Evolutionary conservation across 1,140 invertebrate species (phyloP).

Genomic region (Calliopsis andreniformis): DNA sequence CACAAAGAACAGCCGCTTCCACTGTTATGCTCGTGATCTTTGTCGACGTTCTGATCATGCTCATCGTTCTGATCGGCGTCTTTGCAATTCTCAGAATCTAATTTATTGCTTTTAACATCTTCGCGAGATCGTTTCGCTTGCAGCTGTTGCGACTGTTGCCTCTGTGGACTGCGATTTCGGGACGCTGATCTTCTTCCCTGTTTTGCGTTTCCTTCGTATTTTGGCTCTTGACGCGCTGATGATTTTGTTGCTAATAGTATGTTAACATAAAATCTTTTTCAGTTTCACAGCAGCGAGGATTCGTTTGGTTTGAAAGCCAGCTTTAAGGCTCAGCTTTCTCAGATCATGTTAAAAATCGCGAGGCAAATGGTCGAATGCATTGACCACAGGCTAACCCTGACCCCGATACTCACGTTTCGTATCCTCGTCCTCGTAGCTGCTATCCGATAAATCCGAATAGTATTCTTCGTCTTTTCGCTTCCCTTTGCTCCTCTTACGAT

Average conservation of each 20-base stretch:
- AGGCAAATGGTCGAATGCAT: no score
- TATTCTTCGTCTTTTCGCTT: not conserved
- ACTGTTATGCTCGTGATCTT: slow-evolving; percentile 27
- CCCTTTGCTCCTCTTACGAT: slow-evolving; percentile 1
- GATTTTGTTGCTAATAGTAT: slow-evolving; percentile 2
- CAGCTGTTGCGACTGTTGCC: slow-evolving; percentile 10
- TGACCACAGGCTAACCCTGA: not conserved
- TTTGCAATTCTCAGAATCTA: not conserved
- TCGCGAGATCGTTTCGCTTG: slow-evolving; percentile 20
- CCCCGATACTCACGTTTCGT: not conserved
- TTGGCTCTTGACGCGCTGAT: slow-evolving; percentile 14
- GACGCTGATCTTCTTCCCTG: slow-evolving; percentile 10
- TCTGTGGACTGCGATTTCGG: not conserved
- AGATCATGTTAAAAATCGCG: no score
- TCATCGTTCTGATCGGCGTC: not conserved
- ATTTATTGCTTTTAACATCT: not conserved
- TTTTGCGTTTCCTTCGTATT: slow-evolving; percentile 13
- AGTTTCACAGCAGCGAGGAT: no score
- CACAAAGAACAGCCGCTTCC: slow-evolving; percentile 48
- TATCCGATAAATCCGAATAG: slow-evolving; percentile 11
- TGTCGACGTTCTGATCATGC: not conserved
- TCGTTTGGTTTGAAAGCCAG: no score
- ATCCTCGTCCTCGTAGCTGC: slow-evolving; percentile 13
- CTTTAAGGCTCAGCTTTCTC: no score
- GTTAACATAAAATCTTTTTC: no score